These are phyloP conservation scores for Yponomeuta sedellus DNA, from an alignment of 2,888 invertebrate genomes.

Conservation along the genomic window DNA sequence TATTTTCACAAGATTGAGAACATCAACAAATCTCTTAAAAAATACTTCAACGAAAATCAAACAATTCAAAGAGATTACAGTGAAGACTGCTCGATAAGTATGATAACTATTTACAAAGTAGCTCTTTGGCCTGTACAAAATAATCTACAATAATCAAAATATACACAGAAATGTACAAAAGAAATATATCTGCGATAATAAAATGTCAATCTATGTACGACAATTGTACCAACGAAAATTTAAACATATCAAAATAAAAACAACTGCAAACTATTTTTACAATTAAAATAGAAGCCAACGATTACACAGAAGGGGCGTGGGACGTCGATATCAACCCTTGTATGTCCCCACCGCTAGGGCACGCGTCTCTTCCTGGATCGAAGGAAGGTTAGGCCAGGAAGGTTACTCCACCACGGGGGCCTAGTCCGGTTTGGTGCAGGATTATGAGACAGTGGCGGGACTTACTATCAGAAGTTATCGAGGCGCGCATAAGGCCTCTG, in stretches of 20 bases:
- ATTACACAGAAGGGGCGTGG: no score
- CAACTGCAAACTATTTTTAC: conserved; percentile 39
- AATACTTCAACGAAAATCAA: conserved; percentile 69
- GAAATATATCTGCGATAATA: conserved; percentile 40
- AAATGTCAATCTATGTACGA: conserved; percentile 53
- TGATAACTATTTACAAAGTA: conserved; percentile 58
- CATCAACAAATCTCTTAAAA: conserved; percentile 75
- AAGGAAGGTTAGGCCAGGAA: no score
- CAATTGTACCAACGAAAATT: conserved; percentile 50
- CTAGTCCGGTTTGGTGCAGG: no score
- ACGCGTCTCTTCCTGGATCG: no score
- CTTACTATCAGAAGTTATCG: no score
- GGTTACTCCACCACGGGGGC: no score
- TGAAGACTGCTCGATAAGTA: conserved; percentile 10
- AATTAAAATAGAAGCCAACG: background rate
- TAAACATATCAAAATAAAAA: conserved; percentile 68
- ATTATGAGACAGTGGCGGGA: no score
- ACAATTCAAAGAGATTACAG: conserved; percentile 16
- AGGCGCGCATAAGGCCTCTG: no score
- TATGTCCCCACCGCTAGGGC: no score
- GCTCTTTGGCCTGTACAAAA: conserved; percentile 74
- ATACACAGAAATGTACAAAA: conserved; percentile 49
- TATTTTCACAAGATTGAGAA: conserved; percentile 75
- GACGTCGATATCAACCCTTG: no score
- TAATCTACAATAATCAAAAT: conserved; percentile 20